Conservation (phyloP, 2,113 vertebrate species). For the Pelecanoides urinatrix region DNA sequence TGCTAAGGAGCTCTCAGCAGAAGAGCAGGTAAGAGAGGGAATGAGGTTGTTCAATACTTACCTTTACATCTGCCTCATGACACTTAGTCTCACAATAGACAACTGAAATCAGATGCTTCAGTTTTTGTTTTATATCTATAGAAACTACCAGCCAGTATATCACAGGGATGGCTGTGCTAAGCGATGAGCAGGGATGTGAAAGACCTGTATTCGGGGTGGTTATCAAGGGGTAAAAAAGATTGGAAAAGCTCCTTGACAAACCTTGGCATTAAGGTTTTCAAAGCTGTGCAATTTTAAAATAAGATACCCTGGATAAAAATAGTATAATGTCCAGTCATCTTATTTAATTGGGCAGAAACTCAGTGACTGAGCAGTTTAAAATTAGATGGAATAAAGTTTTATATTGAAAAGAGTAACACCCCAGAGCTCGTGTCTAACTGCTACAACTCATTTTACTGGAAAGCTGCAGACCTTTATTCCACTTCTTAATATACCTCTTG, state of each 20-base stretch:
- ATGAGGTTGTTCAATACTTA: background rate
- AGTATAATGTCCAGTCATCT: background rate
- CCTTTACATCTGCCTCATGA: background rate
- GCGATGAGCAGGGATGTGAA: background rate
- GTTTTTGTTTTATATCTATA: background rate
- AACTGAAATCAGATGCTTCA: background rate
- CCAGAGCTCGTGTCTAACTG: background rate
- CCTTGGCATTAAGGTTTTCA: background rate
- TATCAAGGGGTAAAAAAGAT: background rate
- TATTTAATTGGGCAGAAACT: background rate
- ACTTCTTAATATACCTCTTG: background rate
- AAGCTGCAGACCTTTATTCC: background rate
- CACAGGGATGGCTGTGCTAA: background rate
- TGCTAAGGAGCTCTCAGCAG: background rate
- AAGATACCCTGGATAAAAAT: background rate
- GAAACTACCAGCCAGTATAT: background rate
- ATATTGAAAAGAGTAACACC: background rate
- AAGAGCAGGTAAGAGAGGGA: background rate
- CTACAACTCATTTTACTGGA: background rate
- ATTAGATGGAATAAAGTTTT: background rate
- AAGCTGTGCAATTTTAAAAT: background rate
- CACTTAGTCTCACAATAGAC: background rate
- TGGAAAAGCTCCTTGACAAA: background rate
- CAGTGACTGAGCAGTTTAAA: background rate
- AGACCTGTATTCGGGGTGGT: background rate